Percentiles rank a stretch among this genome's conserved stretches.
Conservation (phyloP, 2,113 vertebrate genomes). For the Sciurus niger region DNA sequence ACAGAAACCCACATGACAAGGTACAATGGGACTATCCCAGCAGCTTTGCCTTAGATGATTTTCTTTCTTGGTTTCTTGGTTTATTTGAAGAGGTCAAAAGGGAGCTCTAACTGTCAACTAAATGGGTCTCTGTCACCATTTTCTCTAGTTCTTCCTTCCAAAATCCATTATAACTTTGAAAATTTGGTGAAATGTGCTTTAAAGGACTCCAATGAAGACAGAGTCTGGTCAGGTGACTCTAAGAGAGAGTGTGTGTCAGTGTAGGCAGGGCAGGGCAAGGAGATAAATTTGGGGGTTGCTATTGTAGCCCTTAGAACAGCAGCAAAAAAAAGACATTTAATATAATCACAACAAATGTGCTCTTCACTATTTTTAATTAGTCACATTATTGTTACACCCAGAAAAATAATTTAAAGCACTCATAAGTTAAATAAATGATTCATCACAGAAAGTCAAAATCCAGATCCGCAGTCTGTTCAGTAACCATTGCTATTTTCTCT, state of each 20-base stretch:
- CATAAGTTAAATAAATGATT: background rate
- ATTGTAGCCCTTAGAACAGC: background rate
- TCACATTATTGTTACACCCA: background rate
- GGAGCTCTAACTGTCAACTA: background rate
- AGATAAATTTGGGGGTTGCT: background rate
- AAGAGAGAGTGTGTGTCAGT: background rate
- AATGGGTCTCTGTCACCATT: background rate
- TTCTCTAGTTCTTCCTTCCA: background rate
- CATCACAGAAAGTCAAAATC: background rate
- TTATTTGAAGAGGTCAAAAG: background rate
- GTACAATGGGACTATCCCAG: background rate
- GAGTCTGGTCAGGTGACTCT: background rate
- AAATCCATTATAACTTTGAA: background rate
- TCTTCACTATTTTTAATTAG: background rate
- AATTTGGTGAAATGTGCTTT: background rate
- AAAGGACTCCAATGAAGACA: background rate
- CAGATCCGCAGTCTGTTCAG: background rate
- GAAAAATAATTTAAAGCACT: conserved; percentile 13
- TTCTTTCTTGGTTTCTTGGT: background rate
- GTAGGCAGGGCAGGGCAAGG: background rate
- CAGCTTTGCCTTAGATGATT: background rate
- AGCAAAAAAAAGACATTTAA: background rate
- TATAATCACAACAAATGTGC: background rate
- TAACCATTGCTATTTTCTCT: background rate
- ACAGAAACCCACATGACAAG: background rate